Conservation (phyloP, 1,140 invertebrate genomes). For the Zaprionus camerounensis region DNA sequence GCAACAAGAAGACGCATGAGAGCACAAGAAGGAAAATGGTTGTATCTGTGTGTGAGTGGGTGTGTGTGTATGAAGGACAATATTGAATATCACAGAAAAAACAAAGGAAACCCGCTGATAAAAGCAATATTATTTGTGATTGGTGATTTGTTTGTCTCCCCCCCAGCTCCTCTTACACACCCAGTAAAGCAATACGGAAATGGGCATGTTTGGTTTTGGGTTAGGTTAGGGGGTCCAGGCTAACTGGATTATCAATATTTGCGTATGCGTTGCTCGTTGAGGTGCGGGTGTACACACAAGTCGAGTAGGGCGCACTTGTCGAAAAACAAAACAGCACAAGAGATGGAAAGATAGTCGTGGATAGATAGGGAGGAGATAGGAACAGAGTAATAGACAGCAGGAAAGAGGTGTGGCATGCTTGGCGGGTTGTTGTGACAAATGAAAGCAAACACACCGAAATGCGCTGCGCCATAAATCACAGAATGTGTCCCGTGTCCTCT, state of each 20-base stretch:
- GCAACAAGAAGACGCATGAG: slow-evolving; percentile 1
- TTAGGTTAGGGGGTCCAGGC: neutral
- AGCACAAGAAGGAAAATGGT: neutral
- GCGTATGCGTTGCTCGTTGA: neutral
- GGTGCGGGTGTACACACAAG: neutral
- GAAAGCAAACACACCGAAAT: slow-evolving; percentile 17
- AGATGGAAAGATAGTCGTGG: neutral
- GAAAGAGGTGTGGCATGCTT: slow-evolving; percentile 13
- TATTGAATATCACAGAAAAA: slow-evolving; percentile 23
- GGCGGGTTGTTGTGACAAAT: slow-evolving; percentile 27
- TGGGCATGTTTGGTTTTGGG: slow-evolving; percentile 8
- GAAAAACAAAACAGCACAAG: neutral
- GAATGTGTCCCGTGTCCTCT: neutral
- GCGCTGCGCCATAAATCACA: slow-evolving; percentile 6
- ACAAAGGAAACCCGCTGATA: slow-evolving; percentile 14
- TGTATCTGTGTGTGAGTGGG: neutral
- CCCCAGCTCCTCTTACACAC: neutral
- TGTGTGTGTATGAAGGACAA: neutral
- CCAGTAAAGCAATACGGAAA: neutral
- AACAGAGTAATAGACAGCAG: neutral
- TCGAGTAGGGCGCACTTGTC: neutral
- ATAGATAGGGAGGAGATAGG: neutral
- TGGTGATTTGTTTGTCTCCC: slow-evolving; percentile 32
- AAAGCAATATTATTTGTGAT: slow-evolving; percentile 42
- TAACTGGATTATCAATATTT: slow-evolving; percentile 28